phyloP scores from a whole-genome alignment of 2,113 vertebrate genomes.

The Cyprinodon brontotheroides region DNA sequence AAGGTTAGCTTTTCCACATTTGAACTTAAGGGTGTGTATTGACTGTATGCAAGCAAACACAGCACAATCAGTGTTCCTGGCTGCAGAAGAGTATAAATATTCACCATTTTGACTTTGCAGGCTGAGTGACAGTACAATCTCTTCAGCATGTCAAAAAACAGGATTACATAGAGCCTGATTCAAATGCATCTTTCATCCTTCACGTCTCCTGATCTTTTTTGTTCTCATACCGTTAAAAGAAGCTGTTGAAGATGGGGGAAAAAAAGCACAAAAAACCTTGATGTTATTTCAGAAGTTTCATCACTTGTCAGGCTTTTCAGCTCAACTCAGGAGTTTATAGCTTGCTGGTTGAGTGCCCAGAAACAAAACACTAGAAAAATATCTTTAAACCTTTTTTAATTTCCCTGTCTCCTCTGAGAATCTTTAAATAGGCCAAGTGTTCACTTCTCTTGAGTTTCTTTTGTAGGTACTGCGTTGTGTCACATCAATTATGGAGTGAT shows the following conservation, averaged over 20 bases:
- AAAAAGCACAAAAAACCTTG: background rate
- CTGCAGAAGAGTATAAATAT: background rate
- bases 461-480: conserved; percentile 53
- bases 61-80: background rate
- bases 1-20: background rate
- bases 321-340: conserved; percentile 12
- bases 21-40: too few species aligned
- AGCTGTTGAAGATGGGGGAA: background rate
- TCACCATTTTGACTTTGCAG: background rate
- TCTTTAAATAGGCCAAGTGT: conserved; percentile 73
- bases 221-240: background rate
- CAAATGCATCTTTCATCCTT: background rate
- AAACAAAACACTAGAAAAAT: conserved; percentile 6
- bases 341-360: conserved; percentile 8
- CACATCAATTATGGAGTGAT: conserved; percentile 75
- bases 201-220: background rate
- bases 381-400: conserved; percentile 39
- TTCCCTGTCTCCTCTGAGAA: conserved; percentile 56
- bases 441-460: conserved; percentile 65
- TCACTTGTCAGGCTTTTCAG: conserved; percentile 1
- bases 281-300: background rate
- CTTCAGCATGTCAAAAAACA: background rate
- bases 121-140: background rate
- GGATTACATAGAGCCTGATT: background rate
- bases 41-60: background rate